phyloP scores from a whole-genome alignment of 1,140 invertebrate species.

The Cylas formicarius region DNA sequence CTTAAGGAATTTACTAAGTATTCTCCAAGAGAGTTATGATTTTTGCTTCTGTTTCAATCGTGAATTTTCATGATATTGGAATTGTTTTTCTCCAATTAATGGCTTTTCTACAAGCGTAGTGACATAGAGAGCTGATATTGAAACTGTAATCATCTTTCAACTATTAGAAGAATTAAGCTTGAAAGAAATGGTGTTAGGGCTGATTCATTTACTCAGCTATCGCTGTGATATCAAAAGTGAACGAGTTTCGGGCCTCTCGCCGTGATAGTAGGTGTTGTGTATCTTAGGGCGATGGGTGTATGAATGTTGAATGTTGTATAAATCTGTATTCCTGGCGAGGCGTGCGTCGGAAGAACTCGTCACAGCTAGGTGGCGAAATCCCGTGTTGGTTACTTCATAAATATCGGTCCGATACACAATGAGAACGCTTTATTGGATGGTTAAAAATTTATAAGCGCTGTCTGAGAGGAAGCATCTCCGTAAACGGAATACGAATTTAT shows the following conservation, averaged over 20 bases:
- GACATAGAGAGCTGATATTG: too few relatives aligned
- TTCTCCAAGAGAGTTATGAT: too few relatives aligned
- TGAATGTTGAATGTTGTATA: conserved; percentile 18
- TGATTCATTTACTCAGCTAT: background rate
- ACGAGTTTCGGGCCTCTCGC: background rate
- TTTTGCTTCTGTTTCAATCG: too few relatives aligned
- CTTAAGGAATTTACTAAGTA: too few relatives aligned
- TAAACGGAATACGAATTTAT: too few relatives aligned
- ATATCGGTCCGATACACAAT: conserved; percentile 17
- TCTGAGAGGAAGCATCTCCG: too few relatives aligned
- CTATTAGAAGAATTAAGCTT: conserved; percentile 1
- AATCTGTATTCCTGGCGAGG: conserved; percentile 11
- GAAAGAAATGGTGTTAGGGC: background rate
- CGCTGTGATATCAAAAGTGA: background rate
- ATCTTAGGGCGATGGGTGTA: conserved; percentile 16
- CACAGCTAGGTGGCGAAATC: conserved; percentile 24
- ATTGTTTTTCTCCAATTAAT: too few relatives aligned
- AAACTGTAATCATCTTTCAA: background rate
- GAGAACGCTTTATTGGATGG: background rate
- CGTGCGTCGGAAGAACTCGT: conserved; percentile 16
- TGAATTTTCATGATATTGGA: too few relatives aligned
- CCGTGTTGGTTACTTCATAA: conserved; percentile 24
- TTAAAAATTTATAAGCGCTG: too few relatives aligned
- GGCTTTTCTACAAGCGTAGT: too few relatives aligned
- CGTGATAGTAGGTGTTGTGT: background rate